Evolutionary conservation across 2,888 invertebrate genomes (phyloP), one percentile per base, ranked within the genome.

Genomic region (Brachylomia viminalis): DNA sequence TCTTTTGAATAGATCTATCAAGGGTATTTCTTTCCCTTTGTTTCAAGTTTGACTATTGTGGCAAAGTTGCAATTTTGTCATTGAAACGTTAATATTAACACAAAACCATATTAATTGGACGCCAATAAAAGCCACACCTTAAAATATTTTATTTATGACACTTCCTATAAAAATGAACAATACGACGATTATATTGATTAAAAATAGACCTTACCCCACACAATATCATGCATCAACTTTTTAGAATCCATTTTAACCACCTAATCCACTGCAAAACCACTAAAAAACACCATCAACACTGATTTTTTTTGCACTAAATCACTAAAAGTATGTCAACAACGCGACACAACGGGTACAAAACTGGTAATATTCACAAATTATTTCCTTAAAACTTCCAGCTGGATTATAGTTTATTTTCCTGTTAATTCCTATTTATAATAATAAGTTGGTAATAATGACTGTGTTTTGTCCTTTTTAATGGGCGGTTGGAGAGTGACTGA

Each of bases 171-270:
- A 56, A 27, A 7, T 10, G 5, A 30, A 10, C 23, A 70, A 56
- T 38, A 27, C 0, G 38, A 20, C 2, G 23, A 11, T 17, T 45
- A 5, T 6, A 42, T 54, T 30, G 3, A 54, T 13, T 17, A 68
- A 52, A 68, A 52, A 13, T 23, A 45, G 23, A 33, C 10, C 84
- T 79, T 52, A 82, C 82, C 82, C 62, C 80, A 83, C 6, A 83
- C 84, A 11, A 82, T 83, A 45, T 79, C 61, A 10, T 79, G 15
- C 82, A 82, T 82, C 10, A 82, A 8, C 47, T 15, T 56, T 52
- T 54, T 66, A 10, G 82, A 30, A 75, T 67, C 71, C 82, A 82
- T 82, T 79, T 56, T 79, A n/a, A 23, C 27, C 13, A 27, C 11
- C 17, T 42, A 75, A 27, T 5, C 8, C 65, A 52, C 54, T 7